Base-by-base conservation (phyloP, 2,797 vertebrate species). In the Tragopan temminckii region DNA sequence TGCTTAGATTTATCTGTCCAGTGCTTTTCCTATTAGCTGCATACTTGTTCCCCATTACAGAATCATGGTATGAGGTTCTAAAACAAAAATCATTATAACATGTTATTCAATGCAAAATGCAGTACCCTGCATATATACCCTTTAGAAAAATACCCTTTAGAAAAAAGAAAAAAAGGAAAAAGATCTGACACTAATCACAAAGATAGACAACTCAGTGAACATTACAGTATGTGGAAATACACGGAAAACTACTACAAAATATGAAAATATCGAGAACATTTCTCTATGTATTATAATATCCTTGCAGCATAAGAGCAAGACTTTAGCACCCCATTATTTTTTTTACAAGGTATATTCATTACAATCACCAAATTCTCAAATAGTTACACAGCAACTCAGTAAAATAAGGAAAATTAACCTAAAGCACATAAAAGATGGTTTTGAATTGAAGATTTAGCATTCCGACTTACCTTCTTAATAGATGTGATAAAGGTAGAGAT, bases 11-110 rank as follows among this genome's bases (percentile, higher is more conserved):
- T 87, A 99, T 98, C 96, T 99, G 99, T 90, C 99, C 99, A 25
- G 99, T 99, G 98, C 99, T 99, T 96, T 99, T 99, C 96, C 99
- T 98, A 94, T 99, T 99, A 96, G 98, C 98, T 89, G 99, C 99
- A 86, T 98, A 99, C 97, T 99, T 99, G 61, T 98, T 98, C 84
- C 99, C 99, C 96, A 99, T 97, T 79, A 99, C 70, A 69, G 98
- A 98, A 83, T 99, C 99, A 17, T 98, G 98, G 76, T 98, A 97
- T 6, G 99, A 98, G 70, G 98, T 97, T 97, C 99, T 99, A 91
- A 33, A 96, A 93, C 19, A 84, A 85, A 95, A 87, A 84, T 7
- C 16, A 92, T 0, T 21, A 36, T 91, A 66, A 78, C 2, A 5
- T 13, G 45, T 53, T 74, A 61, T 38, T 45, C 35, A 33, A 76